Evolutionary conservation across 1,140 invertebrate genomes (phyloP).

Genomic region (Muscidifurax raptorellus): DNA sequence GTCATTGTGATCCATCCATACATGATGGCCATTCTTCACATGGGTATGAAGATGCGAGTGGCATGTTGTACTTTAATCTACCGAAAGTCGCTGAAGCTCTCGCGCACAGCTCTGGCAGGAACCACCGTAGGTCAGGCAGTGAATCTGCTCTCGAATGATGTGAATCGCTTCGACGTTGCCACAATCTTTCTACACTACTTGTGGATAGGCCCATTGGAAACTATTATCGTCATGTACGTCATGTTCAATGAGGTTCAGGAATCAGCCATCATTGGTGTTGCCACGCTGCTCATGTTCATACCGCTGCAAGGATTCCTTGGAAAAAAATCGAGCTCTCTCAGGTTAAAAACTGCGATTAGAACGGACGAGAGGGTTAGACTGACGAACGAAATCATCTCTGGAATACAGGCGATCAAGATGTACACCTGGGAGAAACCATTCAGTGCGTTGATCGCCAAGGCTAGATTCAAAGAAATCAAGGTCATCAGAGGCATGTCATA

Average conservation of each 20-base stretch:
- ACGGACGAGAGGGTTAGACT: conserved; percentile 90
- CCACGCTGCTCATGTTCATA: conserved; percentile 87
- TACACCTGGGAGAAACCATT: conserved; percentile 93
- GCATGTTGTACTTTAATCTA: conserved; percentile 89
- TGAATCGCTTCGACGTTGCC: conserved; percentile 82
- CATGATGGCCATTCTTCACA: conserved; percentile 83
- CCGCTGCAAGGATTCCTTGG: conserved; percentile 88
- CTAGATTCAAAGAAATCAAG: conserved; percentile 79
- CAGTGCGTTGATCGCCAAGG: conserved; percentile 79
- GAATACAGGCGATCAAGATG: conserved; percentile 93
- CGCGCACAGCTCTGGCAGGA: conserved; percentile 82
- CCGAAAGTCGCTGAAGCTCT: conserved; percentile 82
- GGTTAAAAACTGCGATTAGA: conserved; percentile 78
- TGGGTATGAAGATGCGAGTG: conserved; percentile 85
- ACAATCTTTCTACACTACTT: conserved; percentile 82
- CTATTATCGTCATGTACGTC: conserved; percentile 83
- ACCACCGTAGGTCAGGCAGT: conserved; percentile 90
- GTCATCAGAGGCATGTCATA: conserved; percentile 82
- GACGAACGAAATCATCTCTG: conserved; percentile 89
- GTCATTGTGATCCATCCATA: conserved; percentile 87
- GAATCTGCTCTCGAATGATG: conserved; percentile 92
- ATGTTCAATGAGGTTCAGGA: conserved; percentile 85
- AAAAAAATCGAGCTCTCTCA: conserved; percentile 78
- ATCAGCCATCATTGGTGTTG: conserved; percentile 85
- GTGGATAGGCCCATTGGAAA: conserved; percentile 86